These are phyloP conservation scores for Cosmopolites sordidus DNA, from an alignment of 2,888 invertebrate species.

Conservation along the genomic window DNA sequence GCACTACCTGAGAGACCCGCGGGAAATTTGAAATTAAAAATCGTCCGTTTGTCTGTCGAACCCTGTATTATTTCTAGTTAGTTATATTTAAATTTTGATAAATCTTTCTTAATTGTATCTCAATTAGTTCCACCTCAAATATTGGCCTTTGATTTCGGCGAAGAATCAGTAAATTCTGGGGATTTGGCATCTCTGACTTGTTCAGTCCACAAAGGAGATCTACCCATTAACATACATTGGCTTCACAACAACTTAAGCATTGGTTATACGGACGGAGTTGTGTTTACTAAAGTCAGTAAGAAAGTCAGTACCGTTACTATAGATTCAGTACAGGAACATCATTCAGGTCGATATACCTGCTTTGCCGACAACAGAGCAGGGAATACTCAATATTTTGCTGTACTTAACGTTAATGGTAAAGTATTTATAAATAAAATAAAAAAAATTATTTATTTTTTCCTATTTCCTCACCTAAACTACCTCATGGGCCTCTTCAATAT, in stretches of 20 bases:
- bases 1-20: no score
- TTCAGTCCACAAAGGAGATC: slow-evolving; percentile 66
- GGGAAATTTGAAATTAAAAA: no score
- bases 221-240: slow-evolving; percentile 63
- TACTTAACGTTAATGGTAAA: slow-evolving; percentile 47
- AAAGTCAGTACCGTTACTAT: slow-evolving; percentile 60
- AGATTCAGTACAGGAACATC: slow-evolving; percentile 54
- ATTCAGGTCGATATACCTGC: slow-evolving; percentile 57
- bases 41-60: no score
- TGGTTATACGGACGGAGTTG: slow-evolving; percentile 11
- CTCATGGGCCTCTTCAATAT: slow-evolving; percentile 2
- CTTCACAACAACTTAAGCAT: slow-evolving; percentile 35
- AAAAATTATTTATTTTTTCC: neutral
- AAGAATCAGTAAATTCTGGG: slow-evolving; percentile 60
- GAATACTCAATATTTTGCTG: slow-evolving; percentile 62
- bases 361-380: slow-evolving; percentile 68
- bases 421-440: no score
- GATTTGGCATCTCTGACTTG: slow-evolving; percentile 67
- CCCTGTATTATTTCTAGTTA: no score
- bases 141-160: slow-evolving; percentile 55
- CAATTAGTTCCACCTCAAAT: slow-evolving; percentile 52
- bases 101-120: neutral
- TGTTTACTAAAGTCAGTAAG: slow-evolving; percentile 55
- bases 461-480: neutral
- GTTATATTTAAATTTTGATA: no score